Percentiles rank a stretch among this genome's conserved stretches.
These are phyloP conservation scores for Perca fluviatilis DNA, from an alignment of 2,113 vertebrate species.

Conservation along the genomic window DNA sequence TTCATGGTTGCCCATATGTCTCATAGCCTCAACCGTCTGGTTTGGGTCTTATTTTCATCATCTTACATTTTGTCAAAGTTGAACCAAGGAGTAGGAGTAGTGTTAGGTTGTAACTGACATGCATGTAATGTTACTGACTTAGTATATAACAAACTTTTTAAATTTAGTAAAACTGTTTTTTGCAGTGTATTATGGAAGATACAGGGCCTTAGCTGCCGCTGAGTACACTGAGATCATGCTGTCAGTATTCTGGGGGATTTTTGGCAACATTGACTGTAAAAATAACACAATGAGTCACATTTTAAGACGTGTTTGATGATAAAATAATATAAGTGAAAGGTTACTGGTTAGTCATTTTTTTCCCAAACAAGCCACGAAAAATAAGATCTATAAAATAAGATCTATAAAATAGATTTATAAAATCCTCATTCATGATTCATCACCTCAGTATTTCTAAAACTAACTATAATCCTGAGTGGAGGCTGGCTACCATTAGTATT, in stretches of 20 bases:
- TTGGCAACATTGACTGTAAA: background rate
- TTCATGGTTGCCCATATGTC: background rate
- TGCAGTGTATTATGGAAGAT: background rate
- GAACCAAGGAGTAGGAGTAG: background rate
- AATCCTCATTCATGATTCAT: background rate
- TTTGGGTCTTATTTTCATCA: conserved; percentile 1
- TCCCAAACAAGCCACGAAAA: background rate
- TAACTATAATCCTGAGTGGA: background rate
- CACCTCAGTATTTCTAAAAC: background rate
- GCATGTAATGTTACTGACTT: background rate
- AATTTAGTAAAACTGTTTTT: too few relatives aligned
- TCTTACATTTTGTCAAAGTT: too few relatives aligned
- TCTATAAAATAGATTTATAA: background rate
- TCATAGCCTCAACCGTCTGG: background rate
- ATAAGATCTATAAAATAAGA: background rate
- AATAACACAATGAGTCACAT: background rate
- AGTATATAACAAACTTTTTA: too few relatives aligned
- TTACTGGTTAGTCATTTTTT: background rate
- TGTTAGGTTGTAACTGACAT: background rate
- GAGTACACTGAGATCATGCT: background rate
- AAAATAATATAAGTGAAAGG: background rate
- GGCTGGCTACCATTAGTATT: background rate
- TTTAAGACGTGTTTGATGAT: background rate
- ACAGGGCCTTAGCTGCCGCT: background rate
- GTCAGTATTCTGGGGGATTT: too few relatives aligned